phyloP scores from a whole-genome alignment of 1,140 invertebrate species.

The Fopius arisanus region DNA sequence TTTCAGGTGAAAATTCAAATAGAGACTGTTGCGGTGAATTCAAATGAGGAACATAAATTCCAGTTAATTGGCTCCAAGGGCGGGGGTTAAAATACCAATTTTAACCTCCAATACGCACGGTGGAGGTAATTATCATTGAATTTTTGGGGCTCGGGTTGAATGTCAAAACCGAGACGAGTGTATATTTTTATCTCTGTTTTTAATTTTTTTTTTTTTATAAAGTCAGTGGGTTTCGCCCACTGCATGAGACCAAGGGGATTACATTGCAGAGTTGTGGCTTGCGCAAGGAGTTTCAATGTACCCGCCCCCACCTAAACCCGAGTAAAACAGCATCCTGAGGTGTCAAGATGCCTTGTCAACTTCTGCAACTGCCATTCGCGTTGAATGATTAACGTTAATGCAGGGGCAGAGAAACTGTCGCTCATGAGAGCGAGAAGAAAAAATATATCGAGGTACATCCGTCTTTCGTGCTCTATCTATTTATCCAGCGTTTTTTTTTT shows the following conservation, averaged over 20 bases:
- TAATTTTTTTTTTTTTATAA: background rate
- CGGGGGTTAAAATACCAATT: background rate
- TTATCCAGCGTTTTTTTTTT: background rate
- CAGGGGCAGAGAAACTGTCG: too few relatives aligned
- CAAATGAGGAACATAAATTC: background rate
- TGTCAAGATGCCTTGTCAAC: background rate
- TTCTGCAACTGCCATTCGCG: background rate
- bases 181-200: background rate
- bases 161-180: background rate
- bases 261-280: constrained; percentile 28
- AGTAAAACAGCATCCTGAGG: background rate
- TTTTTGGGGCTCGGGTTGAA: background rate
- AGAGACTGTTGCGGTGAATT: background rate
- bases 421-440: background rate
- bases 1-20: background rate
- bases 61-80: background rate
- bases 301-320: background rate
- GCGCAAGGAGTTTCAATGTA: constrained; percentile 19
- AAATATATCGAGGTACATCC: background rate
- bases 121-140: background rate
- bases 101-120: background rate
- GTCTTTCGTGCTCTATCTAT: background rate
- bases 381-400: constrained; percentile 19
- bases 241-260: constrained; percentile 13
- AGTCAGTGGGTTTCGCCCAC: constrained; percentile 20